Conservation (phyloP, 2,113 vertebrate species). For the Eretmodus cyanostictus region DNA sequence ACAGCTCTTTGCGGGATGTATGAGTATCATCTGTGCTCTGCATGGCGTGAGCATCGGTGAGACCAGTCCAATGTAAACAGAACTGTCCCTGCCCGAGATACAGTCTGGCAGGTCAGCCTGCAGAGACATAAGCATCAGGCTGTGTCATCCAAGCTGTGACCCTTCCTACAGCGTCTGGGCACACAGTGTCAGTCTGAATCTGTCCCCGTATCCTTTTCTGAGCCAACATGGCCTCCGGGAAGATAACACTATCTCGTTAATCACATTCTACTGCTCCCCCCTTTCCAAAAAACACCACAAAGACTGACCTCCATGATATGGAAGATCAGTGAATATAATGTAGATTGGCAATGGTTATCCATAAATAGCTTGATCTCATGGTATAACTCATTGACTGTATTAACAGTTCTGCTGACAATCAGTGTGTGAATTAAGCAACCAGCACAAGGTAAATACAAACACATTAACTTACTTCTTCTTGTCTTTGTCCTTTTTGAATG, state of each 20-base stretch:
- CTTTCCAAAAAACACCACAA: not conserved
- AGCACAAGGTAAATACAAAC: not conserved
- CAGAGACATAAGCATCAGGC: constrained; percentile 46
- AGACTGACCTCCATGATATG: not conserved
- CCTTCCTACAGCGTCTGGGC: constrained; percentile 35
- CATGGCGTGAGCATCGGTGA: constrained; percentile 1
- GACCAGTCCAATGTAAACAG: constrained; percentile 31
- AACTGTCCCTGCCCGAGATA: constrained; percentile 32
- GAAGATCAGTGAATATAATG: not conserved
- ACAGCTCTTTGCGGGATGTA: not conserved
- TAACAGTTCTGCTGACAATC: not conserved
- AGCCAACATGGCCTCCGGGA: constrained; percentile 44
- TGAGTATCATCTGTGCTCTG: constrained; percentile 17
- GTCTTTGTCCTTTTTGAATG: constrained; percentile 91
- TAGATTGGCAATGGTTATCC: not conserved
- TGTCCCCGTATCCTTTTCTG: constrained; percentile 38
- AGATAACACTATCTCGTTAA: constrained; percentile 38
- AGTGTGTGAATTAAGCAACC: not conserved
- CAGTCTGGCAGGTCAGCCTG: constrained; percentile 55
- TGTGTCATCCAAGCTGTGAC: constrained; percentile 44
- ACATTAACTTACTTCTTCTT: constrained; percentile 87
- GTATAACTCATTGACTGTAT: not conserved
- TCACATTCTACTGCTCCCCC: not conserved
- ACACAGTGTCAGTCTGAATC: constrained; percentile 51
- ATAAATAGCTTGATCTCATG: not conserved